Conservation (phyloP, 2,113 vertebrate species). For the Hippocampus abdominalis region DNA sequence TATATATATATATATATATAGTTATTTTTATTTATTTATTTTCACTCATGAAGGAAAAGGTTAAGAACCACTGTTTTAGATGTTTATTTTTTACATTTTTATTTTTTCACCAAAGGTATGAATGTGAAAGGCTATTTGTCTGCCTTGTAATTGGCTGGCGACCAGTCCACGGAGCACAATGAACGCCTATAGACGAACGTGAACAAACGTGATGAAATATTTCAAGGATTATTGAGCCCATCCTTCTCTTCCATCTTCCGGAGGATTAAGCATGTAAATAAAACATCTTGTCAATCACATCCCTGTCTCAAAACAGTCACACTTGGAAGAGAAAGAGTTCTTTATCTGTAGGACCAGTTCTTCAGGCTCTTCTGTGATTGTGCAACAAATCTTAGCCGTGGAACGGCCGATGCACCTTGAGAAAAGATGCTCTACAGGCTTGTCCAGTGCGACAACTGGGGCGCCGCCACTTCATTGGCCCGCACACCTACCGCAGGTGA, state of each 20-base stretch:
- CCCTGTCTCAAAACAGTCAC: constrained; percentile 33
- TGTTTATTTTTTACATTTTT: no score
- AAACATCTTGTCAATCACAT: constrained; percentile 29
- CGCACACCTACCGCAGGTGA: constrained; percentile 26
- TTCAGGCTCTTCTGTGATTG: constrained; percentile 57
- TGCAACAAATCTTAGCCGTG: constrained; percentile 70
- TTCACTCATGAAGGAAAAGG: no score
- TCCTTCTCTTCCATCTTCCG: neutral
- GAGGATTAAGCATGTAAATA: neutral
- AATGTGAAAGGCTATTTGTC: neutral
- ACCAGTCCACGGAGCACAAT: neutral
- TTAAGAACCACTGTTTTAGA: no score
- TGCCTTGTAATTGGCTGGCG: neutral
- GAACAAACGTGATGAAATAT: no score
- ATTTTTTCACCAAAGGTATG: neutral
- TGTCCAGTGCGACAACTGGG: constrained; percentile 59
- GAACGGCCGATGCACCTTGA: constrained; percentile 30
- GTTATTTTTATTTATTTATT: no score
- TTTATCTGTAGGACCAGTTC: constrained; percentile 50
- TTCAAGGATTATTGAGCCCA: neutral
- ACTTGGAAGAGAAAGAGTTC: constrained; percentile 27
- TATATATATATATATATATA: no score
- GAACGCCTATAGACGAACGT: no score
- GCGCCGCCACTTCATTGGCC: constrained; percentile 42
- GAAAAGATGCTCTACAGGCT: constrained; percentile 69